Percentiles rank a stretch among this genome's conserved stretches.
Evolutionary conservation across 2,113 vertebrate species (phyloP).

Genomic region (Lepisosteus oculatus): DNA sequence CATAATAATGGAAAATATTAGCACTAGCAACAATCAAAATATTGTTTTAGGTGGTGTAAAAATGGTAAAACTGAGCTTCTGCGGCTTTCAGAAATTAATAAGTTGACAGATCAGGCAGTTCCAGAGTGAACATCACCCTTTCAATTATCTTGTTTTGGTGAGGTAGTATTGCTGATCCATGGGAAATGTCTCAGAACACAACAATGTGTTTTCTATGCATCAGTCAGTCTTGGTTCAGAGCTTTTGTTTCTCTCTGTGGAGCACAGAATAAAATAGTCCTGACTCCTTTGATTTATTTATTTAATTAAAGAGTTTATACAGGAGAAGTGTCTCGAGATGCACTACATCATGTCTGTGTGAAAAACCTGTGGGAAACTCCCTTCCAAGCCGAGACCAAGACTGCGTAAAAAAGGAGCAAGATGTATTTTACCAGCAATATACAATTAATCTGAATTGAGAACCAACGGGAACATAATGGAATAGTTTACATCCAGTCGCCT

Average conservation of each 20-base stretch:
- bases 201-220: not conserved
- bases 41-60: too few species aligned
- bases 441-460: too few species aligned
- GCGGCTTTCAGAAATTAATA: slow-evolving; percentile 49
- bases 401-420: too few species aligned
- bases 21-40: too few species aligned
- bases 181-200: not conserved
- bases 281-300: not conserved
- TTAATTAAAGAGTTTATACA: not conserved
- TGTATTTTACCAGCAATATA: too few species aligned
- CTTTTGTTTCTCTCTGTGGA: not conserved
- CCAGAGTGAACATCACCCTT: slow-evolving; percentile 17
- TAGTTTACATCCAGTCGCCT: too few species aligned
- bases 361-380: not conserved
- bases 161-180: not conserved
- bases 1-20: too few species aligned
- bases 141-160: slow-evolving; percentile 1
- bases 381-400: too few species aligned
- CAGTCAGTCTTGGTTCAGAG: not conserved
- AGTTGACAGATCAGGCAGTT: slow-evolving; percentile 49
- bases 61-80: slow-evolving; percentile 25
- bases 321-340: not conserved
- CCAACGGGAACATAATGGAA: too few species aligned
- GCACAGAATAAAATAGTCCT: not conserved
- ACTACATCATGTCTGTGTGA: not conserved